Evolutionary conservation across 2,888 invertebrate genomes (phyloP), one percentile per base, ranked within the genome.

Genomic region (Penaeus monodon): DNA sequence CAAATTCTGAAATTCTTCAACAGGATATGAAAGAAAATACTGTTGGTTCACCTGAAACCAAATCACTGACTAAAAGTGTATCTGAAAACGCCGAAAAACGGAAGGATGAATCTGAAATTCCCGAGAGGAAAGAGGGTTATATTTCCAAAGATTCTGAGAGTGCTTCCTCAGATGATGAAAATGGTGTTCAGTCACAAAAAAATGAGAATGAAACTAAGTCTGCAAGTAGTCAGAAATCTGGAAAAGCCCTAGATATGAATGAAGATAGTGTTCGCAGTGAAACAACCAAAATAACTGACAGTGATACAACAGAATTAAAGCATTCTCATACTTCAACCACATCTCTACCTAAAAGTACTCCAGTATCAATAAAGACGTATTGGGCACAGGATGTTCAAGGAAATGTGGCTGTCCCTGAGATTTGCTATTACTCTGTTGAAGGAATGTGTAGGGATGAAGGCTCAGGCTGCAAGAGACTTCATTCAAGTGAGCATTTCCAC

Each of bases 351-450:
- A 24, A 38, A 24, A n/a, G 38, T 17, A 65, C 8, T 20, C 38
- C 22, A 33, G 8, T 22, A 8, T 14, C 38, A 20, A 49, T 27
- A n/a, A 49, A 57, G 57, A 81, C 81, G 29, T 29, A 68, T 4
- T 88, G 88, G 88, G 44, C 84, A 24, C 84, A 84, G 64, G 64
- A 88, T 68, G 24, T 85, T 14, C 57, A 73, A 24, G 81, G 85
- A 14, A 57, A 85, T 64, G 85, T 85, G 65, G 22, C 27, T 17
- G 57, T 57, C 14, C 77, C 82, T 29, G 85, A 85, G 78, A 88
- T 88, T 20, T 88, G 88, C 70, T 88, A 88, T 65, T 64, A 85
- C 63, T 88, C 88, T 17, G 88, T 88, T 29, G 88, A 88, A 49
- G 64, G 63, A 14, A 57, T 73, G 64, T 88, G 88, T 70, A 77